Evolutionary conservation across 2,797 vertebrate species (phyloP).

Genomic region (Notolepis coatsorum): DNA sequence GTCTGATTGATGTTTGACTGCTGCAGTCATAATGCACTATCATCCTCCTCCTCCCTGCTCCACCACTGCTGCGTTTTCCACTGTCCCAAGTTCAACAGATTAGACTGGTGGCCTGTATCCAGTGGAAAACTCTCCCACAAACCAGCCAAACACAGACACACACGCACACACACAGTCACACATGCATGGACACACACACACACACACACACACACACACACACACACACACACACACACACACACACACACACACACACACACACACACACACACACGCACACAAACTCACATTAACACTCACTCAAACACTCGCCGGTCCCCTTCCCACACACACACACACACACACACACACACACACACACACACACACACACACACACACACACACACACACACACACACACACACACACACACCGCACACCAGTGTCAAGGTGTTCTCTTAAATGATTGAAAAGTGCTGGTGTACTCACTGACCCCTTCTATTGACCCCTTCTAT

Average conservation of each 20-base stretch:
- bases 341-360: slow-evolving; percentile 18
- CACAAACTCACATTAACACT: background rate
- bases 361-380: background rate
- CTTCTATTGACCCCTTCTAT: no score
- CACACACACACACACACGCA: background rate
- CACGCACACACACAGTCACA: slow-evolving; percentile 11
- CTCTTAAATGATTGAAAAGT: slow-evolving; percentile 70
- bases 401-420: background rate
- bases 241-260: slow-evolving; percentile 21
- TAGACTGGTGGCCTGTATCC: slow-evolving; percentile 59
- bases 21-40: slow-evolving; percentile 26
- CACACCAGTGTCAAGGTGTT: slow-evolving; percentile 56
- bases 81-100: slow-evolving; percentile 58
- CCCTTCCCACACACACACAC: slow-evolving; percentile 1
- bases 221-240: background rate
- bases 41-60: slow-evolving; percentile 13
- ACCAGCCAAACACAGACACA: slow-evolving; percentile 22
- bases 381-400: background rate
- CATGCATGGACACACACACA: background rate
- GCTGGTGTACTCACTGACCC: slow-evolving; percentile 66
- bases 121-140: slow-evolving; percentile 60
- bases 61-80: slow-evolving; percentile 38
- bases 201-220: background rate
- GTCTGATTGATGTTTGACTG: slow-evolving; percentile 42
- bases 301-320: background rate